These are phyloP conservation scores for Syngnathus typhle DNA, from an alignment of 2,113 vertebrate species.

Conservation along the genomic window DNA sequence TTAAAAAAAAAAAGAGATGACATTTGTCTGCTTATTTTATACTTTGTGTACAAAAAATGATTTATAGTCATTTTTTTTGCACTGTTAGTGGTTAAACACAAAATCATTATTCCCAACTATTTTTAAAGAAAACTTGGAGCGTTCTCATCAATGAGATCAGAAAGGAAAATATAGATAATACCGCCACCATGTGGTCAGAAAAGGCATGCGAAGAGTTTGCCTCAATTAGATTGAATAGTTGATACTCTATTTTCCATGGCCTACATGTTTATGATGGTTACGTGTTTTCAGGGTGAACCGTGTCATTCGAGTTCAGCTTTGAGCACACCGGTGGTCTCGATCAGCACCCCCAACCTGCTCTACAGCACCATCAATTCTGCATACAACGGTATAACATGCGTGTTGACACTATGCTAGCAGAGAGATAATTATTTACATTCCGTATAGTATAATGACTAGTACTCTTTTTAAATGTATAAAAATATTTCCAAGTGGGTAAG, in stretches of 20 bases:
- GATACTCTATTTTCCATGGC: not conserved
- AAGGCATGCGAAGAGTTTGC: not conserved
- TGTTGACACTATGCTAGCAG: not conserved
- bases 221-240: too few species aligned
- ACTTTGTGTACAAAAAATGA: not conserved
- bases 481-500: too few species aligned
- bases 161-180: not conserved
- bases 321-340: constrained; percentile 89
- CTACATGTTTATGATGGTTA: not conserved
- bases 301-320: constrained; percentile 80
- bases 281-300: constrained; percentile 74
- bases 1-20: not conserved
- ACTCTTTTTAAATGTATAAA: too few species aligned
- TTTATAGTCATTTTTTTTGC: not conserved
- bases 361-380: constrained; percentile 84
- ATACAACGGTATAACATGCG: constrained; percentile 72
- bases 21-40: not conserved
- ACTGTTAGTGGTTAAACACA: not conserved
- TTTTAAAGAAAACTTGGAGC: not conserved
- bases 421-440: too few species aligned
- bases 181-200: constrained; percentile 48
- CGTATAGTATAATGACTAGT: too few species aligned
- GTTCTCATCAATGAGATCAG: not conserved
- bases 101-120: not conserved
- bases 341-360: constrained; percentile 83